phyloP scores from a whole-genome alignment of 2,888 invertebrate species.

The Drosophila mayaguana region DNA sequence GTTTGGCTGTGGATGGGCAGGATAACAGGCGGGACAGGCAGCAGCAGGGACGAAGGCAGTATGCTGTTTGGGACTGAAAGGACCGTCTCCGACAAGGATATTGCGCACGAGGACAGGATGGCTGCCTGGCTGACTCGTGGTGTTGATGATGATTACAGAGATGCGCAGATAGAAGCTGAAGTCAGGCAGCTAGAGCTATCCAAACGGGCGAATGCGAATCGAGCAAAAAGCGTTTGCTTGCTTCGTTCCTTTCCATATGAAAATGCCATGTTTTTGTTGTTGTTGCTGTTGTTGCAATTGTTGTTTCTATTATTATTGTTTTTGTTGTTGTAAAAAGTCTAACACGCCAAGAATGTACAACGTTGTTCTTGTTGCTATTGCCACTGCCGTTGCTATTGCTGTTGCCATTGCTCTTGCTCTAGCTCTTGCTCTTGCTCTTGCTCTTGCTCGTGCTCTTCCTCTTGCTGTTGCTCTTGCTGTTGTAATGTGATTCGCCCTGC shows the following conservation, averaged over 20 bases:
- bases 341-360: conserved; percentile 78
- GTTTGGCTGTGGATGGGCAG: conserved; percentile 33
- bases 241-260: conserved; percentile 65
- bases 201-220: conserved; percentile 63
- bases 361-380: conserved; percentile 65
- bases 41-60: conserved; percentile 2
- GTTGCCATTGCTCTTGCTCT: conserved; percentile 33
- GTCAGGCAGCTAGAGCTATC: conserved; percentile 58
- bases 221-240: conserved; percentile 69
- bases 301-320: conserved; percentile 24
- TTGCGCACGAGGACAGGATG: conserved; percentile 81
- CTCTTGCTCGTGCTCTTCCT: conserved; percentile 30
- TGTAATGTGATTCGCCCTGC: conserved; percentile 66
- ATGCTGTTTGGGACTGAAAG: conserved; percentile 37
- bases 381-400: conserved; percentile 44
- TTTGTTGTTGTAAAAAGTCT: conserved; percentile 66
- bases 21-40: conserved; percentile 5
- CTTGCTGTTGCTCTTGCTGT: conserved; percentile 49
- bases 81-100: conserved; percentile 70
- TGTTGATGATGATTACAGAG: conserved; percentile 80
- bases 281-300: conserved; percentile 15
- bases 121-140: conserved; percentile 71
- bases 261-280: conserved; percentile 37
- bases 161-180: conserved; percentile 75
- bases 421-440: conserved; percentile 47